These are phyloP conservation scores for Vombatus ursinus DNA, from an alignment of 2,113 vertebrate species.

Conservation along the genomic window DNA sequence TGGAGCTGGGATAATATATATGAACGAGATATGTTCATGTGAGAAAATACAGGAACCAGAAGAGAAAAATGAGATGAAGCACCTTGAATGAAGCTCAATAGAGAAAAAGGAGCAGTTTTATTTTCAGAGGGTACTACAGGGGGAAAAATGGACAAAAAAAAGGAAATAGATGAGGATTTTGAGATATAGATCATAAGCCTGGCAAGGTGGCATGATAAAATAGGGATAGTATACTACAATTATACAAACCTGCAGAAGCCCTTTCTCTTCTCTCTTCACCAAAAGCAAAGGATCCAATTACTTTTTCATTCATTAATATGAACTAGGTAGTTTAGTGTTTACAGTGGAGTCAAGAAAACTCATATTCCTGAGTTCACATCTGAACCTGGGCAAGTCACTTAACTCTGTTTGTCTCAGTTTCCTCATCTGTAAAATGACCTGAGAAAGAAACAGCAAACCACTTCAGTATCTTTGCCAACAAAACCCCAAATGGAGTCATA, in stretches of 20 bases:
- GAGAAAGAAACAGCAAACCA: too few species aligned
- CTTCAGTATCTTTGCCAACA: too few species aligned
- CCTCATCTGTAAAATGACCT: too few species aligned
- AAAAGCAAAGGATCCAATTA: background rate
- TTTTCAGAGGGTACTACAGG: background rate
- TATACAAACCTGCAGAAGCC: too few species aligned
- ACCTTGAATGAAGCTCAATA: background rate
- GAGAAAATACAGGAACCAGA: too few species aligned
- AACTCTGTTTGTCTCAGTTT: too few species aligned
- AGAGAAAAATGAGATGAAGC: background rate
- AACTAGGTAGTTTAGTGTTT: too few species aligned
- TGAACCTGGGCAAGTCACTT: too few species aligned
- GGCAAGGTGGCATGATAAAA: background rate
- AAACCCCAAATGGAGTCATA: too few species aligned
- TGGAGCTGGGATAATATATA: background rate
- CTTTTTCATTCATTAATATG: background rate
- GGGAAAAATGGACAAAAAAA: background rate
- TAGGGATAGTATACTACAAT: background rate
- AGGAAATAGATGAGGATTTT: background rate
- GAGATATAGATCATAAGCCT: background rate
- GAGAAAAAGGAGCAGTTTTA: background rate
- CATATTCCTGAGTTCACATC: too few species aligned
- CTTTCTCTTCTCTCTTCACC: background rate
- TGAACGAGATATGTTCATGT: background rate
- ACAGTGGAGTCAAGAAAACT: too few species aligned